These are phyloP conservation scores for Norana najaformis DNA, from an alignment of 2,888 invertebrate species.

Conservation along the genomic window DNA sequence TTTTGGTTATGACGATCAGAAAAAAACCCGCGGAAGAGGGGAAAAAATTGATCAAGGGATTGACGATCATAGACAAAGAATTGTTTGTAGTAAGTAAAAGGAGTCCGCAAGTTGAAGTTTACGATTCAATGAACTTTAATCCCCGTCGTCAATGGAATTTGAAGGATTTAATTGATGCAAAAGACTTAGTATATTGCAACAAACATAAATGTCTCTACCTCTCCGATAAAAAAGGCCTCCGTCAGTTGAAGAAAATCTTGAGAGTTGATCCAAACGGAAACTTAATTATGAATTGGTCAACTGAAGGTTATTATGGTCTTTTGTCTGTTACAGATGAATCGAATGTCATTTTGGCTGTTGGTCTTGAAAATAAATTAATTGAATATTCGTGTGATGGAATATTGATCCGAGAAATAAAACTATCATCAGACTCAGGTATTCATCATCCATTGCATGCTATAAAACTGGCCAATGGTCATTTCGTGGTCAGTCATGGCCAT, in stretches of 20 bases:
- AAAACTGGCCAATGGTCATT: neutral
- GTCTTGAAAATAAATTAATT: no score
- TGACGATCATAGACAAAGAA: no score
- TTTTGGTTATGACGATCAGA: neutral
- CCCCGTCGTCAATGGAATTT: neutral
- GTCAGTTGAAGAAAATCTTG: neutral
- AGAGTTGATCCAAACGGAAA: constrained; percentile 5
- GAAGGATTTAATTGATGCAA: neutral
- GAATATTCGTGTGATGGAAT: neutral
- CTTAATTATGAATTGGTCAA: neutral
- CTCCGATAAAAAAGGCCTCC: neutral
- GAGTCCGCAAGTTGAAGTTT: no score
- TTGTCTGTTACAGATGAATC: neutral
- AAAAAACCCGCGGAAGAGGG: neutral
- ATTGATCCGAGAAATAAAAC: neutral
- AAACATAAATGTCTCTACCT: neutral
- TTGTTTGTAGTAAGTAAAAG: no score
- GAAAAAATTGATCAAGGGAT: neutral
- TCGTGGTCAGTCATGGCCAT: neutral
- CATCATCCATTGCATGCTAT: neutral
- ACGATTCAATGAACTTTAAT: no score
- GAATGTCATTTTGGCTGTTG: neutral
- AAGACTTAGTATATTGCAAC: neutral
- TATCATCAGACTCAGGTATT: neutral
- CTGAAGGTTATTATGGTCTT: neutral